Conservation (phyloP, 2,113 vertebrate genomes). For the Platycercus adscitus region DNA sequence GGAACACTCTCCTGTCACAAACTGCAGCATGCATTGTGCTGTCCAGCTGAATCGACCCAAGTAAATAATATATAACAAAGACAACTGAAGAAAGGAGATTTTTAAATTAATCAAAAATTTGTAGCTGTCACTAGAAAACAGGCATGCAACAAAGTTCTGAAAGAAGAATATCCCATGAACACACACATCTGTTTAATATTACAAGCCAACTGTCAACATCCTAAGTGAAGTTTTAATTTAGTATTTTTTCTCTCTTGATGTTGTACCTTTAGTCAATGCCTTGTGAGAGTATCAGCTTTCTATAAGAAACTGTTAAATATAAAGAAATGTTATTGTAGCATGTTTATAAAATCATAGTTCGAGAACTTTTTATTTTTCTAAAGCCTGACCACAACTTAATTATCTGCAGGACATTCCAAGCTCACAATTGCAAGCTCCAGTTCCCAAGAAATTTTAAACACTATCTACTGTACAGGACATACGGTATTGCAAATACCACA, state of each 20-base stretch:
- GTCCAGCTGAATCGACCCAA: neutral
- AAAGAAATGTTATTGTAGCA: conserved; percentile 98
- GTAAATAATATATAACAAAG: conserved; percentile 48
- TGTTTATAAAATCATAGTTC: conserved; percentile 98
- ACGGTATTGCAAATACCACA: conserved; percentile 77
- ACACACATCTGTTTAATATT: conserved; percentile 97
- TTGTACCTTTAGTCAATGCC: conserved; percentile 98
- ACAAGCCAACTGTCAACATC: conserved; percentile 94
- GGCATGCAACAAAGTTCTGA: conserved; percentile 76
- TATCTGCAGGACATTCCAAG: conserved; percentile 93
- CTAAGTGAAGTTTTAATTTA: conserved; percentile 98
- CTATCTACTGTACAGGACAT: conserved; percentile 82
- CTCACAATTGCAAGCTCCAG: conserved; percentile 87
- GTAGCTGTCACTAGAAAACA: conserved; percentile 79
- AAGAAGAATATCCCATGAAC: conserved; percentile 86
- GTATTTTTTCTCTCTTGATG: conserved; percentile 98
- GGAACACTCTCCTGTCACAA: neutral
- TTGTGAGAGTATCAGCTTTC: conserved; percentile 96
- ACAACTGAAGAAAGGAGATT: conserved; percentile 55
- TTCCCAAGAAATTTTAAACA: conserved; percentile 85
- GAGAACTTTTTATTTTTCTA: conserved; percentile 85
- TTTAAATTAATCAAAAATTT: conserved; percentile 83
- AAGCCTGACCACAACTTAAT: conserved; percentile 91
- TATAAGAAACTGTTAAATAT: conserved; percentile 94
- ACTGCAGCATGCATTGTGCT: neutral